Conservation (phyloP, 2,797 vertebrate genomes). For the Clamator glandarius region DNA sequence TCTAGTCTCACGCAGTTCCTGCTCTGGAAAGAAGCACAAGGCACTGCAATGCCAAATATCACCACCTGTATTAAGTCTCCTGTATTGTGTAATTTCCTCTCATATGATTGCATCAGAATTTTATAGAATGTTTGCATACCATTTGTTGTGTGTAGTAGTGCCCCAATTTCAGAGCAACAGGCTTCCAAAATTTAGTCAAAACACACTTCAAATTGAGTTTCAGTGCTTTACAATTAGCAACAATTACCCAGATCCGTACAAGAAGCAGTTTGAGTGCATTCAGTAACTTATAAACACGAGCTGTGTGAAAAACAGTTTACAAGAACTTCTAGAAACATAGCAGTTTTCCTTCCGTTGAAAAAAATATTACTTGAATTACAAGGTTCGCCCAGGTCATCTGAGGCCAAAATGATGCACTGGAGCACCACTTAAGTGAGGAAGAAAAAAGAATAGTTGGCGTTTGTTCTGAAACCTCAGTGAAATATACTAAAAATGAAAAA, state of each 20-base stretch:
- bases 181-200: slow-evolving; percentile 10
- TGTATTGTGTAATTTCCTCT: background rate
- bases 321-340: background rate
- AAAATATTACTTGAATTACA: background rate
- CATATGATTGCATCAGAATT: background rate
- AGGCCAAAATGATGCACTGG: background rate
- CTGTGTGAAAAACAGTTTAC: background rate
- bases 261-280: background rate
- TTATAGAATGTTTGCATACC: background rate
- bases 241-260: background rate
- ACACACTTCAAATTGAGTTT: background rate
- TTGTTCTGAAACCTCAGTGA: background rate
- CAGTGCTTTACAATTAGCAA: background rate
- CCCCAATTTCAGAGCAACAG: background rate
- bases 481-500: background rate
- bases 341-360: background rate
- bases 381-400: background rate
- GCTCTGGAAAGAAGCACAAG: background rate
- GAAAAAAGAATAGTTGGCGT: background rate
- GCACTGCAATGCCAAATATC: background rate
- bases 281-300: background rate
- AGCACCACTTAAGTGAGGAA: background rate
- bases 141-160: background rate
- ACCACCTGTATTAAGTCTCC: background rate
- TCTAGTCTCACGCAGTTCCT: background rate